Conservation (phyloP, 2,797 vertebrate species). For the Labeo calbasu region DNA sequence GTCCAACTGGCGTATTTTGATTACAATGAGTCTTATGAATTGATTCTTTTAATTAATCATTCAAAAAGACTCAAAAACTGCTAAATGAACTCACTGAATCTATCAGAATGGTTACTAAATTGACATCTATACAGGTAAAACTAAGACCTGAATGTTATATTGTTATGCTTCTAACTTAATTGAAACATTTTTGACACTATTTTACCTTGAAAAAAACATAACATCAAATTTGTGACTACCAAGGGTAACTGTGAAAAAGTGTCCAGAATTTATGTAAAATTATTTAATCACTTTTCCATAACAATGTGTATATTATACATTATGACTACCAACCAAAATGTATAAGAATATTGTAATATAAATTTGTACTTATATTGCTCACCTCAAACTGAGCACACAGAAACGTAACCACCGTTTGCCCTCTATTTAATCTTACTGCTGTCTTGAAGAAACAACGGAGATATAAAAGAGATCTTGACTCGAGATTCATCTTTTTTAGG, state of each 20-base stretch:
- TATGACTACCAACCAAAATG: not conserved
- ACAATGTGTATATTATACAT: not conserved
- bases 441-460: conserved; percentile 1
- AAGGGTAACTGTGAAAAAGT: not conserved
- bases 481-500: not conserved
- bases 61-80: not conserved
- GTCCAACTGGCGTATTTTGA: not conserved
- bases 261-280: not conserved
- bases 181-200: not conserved
- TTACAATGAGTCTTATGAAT: not conserved
- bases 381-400: not conserved
- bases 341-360: not conserved
- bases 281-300: not conserved
- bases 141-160: no score
- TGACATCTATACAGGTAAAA: not conserved
- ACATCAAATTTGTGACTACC: not conserved
- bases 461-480: not conserved
- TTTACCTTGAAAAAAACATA: not conserved
- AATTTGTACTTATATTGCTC: not conserved
- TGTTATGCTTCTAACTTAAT: no score
- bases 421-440: not conserved
- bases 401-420: not conserved
- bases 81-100: not conserved
- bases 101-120: not conserved
- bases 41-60: not conserved